Base-by-base conservation (phyloP, 1,140 invertebrate species). In the Eurosta solidaginis region DNA sequence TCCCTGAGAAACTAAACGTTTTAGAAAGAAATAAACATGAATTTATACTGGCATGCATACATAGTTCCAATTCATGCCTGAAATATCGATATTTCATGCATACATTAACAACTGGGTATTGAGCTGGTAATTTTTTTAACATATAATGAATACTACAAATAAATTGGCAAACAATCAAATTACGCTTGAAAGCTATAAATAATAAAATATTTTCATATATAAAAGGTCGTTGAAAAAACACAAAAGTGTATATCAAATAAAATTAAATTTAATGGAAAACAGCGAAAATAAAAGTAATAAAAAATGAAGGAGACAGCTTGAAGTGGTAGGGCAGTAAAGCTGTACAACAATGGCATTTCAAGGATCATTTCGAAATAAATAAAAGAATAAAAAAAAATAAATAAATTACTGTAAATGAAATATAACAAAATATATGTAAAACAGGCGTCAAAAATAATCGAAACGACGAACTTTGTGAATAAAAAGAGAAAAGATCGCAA, bases 401-500 rank as follows among this genome's bases (percentile, higher is more conserved):
- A 68, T 68, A 27, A 17, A 68, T n/a, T n/a, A n/a, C n/a, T n/a
- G n/a, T n/a, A 68, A 27, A 68, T 68, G 29, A 20, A 68, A 20
- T 40, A 22, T 36, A 40, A 68, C 50, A 12, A 52, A 25, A 17
- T 25, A 52, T 9, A 54, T 25, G 50, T 25, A 25, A 27, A 54
- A 27, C n/a, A n/a, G n/a, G n/a, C n/a, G 50, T 6, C 33, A 63
- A 42, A 36, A 68, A 59, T 40, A n/a, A n/a, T n/a, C n/a, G n/a
- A n/a, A n/a, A n/a, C n/a, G n/a, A 20, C 22, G 14, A 68, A 68
- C 59, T 40, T 27, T 33, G 20, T n/a, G 40, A 68, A 68, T 68
- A 68, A 68, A 40, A 22, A 68, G 59, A 40, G 59, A 68, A 68
- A 68, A 68, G 59, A 10, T 68, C 40, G 22, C 6, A 68, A 68